Conservation (phyloP, 2,797 vertebrate genomes). For the Sparidentex hasta region DNA sequence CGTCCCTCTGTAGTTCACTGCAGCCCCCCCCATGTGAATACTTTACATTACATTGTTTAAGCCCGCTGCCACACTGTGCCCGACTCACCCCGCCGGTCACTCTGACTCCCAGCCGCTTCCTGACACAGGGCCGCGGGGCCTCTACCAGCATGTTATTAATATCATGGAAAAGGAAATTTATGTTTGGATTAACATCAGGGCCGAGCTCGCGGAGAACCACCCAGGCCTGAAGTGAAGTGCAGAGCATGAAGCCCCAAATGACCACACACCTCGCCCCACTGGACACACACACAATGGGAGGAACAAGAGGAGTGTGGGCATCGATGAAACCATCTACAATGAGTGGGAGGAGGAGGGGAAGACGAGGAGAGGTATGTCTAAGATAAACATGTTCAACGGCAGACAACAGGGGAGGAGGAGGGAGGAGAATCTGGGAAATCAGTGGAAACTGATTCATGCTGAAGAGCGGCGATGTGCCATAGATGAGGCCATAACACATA, state of each 20-base stretch:
- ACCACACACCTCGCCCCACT: slow-evolving; percentile 55
- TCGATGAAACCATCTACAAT: slow-evolving; percentile 65
- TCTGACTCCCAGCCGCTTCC: slow-evolving; percentile 35
- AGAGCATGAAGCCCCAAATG: slow-evolving; percentile 21
- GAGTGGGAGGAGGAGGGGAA: slow-evolving; percentile 40
- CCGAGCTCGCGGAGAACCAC: slow-evolving; percentile 20
- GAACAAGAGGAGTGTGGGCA: slow-evolving; percentile 59
- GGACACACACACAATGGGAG: slow-evolving; percentile 58
- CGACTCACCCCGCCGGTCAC: slow-evolving; percentile 38
- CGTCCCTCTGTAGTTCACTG: neutral
- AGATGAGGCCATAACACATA: slow-evolving; percentile 1
- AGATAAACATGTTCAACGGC: slow-evolving; percentile 73
- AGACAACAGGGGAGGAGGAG: slow-evolving; percentile 29
- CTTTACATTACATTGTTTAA: slow-evolving; percentile 1
- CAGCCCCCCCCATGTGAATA: neutral
- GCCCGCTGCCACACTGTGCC: neutral
- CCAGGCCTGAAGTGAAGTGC: slow-evolving; percentile 16
- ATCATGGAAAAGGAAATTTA: slow-evolving; percentile 42
- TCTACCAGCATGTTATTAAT: slow-evolving; percentile 35
- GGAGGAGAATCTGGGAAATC: slow-evolving; percentile 27
- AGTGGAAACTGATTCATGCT: slow-evolving; percentile 25
- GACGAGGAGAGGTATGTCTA: slow-evolving; percentile 69
- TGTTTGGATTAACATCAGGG: slow-evolving; percentile 20
- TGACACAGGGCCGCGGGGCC: slow-evolving; percentile 28
- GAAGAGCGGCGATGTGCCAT: neutral